Conservation (phyloP, 2,797 vertebrate species). For the Eulemur albifrons region DNA sequence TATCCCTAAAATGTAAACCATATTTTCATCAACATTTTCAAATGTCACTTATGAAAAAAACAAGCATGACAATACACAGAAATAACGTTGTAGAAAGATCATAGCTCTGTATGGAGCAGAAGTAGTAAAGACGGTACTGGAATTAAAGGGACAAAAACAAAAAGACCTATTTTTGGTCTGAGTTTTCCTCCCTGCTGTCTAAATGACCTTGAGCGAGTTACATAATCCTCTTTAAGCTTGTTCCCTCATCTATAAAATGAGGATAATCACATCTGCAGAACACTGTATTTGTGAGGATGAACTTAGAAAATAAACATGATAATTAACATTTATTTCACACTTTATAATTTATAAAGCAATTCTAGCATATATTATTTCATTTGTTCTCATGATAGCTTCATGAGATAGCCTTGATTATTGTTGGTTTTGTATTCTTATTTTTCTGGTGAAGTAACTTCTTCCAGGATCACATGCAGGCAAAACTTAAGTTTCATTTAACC, state of each 20-base stretch:
- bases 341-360: slow-evolving; percentile 32
- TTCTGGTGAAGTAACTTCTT: slow-evolving; percentile 3
- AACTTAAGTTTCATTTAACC: not conserved
- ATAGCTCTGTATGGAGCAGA: not conserved
- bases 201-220: slow-evolving; percentile 52
- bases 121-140: not conserved
- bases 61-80: not conserved
- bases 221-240: slow-evolving; percentile 41
- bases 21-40: slow-evolving; percentile 13
- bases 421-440: not conserved
- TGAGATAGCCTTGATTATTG: not conserved
- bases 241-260: slow-evolving; percentile 27
- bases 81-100: not conserved
- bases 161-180: not conserved
- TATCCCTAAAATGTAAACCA: not conserved
- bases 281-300: not conserved
- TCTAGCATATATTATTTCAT: not conserved
- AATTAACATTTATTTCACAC: slow-evolving; percentile 35
- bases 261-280: slow-evolving; percentile 26
- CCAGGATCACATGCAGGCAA: not conserved
- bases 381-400: not conserved
- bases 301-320: slow-evolving; percentile 3
- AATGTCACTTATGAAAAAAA: not conserved
- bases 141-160: not conserved
- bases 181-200: not conserved